phyloP scores from a whole-genome alignment of 1,140 invertebrate species.

The Acromyrmex charruanus region DNA sequence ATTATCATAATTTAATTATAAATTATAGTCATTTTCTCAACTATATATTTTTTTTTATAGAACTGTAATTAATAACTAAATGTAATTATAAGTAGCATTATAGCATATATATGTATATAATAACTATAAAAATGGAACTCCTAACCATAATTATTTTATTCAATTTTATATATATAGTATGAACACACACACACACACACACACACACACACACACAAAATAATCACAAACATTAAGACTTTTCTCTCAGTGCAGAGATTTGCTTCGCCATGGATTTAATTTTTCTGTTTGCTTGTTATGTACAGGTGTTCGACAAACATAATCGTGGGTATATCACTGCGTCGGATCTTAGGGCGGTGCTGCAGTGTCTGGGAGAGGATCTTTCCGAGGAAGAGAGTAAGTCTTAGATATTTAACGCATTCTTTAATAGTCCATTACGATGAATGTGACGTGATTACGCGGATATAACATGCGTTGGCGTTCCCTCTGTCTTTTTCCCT shows the following conservation, averaged over 20 bases:
- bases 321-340: conserved; percentile 95
- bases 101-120: no score
- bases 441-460: conserved; percentile 13
- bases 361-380: conserved; percentile 95
- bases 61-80: no score
- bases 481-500: not conserved
- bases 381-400: conserved; percentile 95
- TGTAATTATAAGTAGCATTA: no score
- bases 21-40: no score
- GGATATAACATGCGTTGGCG: not conserved
- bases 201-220: no score
- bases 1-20: no score
- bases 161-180: no score
- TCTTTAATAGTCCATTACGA: not conserved
- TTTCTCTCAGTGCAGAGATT: not conserved
- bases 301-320: conserved; percentile 93
- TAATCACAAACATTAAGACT: no score
- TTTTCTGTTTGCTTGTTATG: conserved; percentile 19
- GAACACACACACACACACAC: no score
- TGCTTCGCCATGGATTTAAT: not conserved
- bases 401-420: conserved; percentile 73
- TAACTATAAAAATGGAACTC: no score
- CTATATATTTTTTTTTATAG: no score
- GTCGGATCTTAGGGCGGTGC: conserved; percentile 93
- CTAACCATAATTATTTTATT: no score